Evolutionary conservation across 2,888 invertebrate species (phyloP).

Genomic region (Liodrosophila aerea): DNA sequence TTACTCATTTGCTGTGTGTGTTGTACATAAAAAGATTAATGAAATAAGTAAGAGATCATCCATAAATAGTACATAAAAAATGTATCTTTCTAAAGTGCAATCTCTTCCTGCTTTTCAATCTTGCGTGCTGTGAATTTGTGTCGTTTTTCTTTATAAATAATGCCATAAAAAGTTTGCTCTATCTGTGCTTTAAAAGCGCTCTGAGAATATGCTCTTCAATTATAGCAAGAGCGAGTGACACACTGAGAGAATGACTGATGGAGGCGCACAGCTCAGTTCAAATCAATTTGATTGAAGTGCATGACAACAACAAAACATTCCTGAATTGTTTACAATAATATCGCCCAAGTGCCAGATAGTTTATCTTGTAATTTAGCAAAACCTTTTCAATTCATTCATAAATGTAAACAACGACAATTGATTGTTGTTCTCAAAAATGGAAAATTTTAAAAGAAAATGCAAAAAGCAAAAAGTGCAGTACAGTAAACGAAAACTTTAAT

Average conservation of each 20-base stretch:
- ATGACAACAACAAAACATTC: neutral
- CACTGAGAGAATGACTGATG: no score
- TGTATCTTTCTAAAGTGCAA: conserved; percentile 24
- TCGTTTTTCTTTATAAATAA: conserved; percentile 12
- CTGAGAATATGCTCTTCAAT: conserved; percentile 35
- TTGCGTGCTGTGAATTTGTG: conserved; percentile 34
- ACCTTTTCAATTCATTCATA: neutral
- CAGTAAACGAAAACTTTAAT: no score
- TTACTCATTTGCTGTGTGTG: conserved; percentile 7
- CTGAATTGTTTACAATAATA: neutral
- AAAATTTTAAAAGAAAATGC: no score
- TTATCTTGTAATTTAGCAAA: neutral
- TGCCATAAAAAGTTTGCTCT: conserved; percentile 7
- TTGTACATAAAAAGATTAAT: neutral
- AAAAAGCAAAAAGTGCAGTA: no score
- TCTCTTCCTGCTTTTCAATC: conserved; percentile 57
- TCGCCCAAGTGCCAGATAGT: neutral
- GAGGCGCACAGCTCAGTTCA: neutral
- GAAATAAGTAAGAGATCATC: neutral
- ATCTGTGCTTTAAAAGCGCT: no score
- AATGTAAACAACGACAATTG: neutral
- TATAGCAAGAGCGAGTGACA: conserved; percentile 9
- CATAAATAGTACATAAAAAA: conserved; percentile 16
- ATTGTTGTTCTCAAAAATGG: no score
- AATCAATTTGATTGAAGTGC: conserved; percentile 19